phyloP scores from a whole-genome alignment of 2,797 vertebrate genomes.

The Takifugu rubripes region DNA sequence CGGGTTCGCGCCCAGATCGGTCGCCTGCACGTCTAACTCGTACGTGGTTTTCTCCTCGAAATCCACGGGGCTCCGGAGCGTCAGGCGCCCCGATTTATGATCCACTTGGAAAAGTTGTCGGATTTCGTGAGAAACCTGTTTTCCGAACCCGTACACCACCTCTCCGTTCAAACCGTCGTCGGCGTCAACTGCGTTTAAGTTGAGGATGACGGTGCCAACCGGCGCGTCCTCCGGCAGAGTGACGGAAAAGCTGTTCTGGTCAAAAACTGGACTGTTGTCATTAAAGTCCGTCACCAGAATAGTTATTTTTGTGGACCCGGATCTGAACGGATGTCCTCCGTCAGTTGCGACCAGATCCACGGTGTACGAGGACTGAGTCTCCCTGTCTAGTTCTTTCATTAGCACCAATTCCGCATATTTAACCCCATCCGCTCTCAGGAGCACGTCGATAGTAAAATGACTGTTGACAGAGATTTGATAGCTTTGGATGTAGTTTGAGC shows the following conservation, averaged over 20 bases:
- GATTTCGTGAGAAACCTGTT: constrained; percentile 82
- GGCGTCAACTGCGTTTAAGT: constrained; percentile 82
- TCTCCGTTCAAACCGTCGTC: constrained; percentile 90
- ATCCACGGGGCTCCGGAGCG: constrained; percentile 83
- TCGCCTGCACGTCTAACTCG: constrained; percentile 89
- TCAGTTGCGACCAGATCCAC: constrained; percentile 90
- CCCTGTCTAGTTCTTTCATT: constrained; percentile 89
- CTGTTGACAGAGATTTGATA: constrained; percentile 89
- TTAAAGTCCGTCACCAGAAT: constrained; percentile 91
- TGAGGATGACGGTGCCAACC: constrained; percentile 80
- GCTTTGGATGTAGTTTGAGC: constrained; percentile 89
- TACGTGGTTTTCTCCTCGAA: constrained; percentile 89
- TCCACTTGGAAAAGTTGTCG: constrained; percentile 87
- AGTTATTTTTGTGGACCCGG: constrained; percentile 82
- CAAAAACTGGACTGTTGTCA: constrained; percentile 90
- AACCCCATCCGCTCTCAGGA: constrained; percentile 90
- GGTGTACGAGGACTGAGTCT: constrained; percentile 82
- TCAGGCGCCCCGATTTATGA: constrained; percentile 81
- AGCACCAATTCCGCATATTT: constrained; percentile 93
- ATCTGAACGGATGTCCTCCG: constrained; percentile 81
- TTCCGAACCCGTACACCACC: constrained; percentile 84
- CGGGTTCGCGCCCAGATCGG: constrained; percentile 83
- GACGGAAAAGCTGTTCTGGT: constrained; percentile 81
- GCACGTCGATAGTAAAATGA: constrained; percentile 91
- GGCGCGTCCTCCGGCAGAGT: constrained; percentile 87